phyloP scores from a whole-genome alignment of 2,888 invertebrate genomes.

The Bhutanitis thaidina region DNA sequence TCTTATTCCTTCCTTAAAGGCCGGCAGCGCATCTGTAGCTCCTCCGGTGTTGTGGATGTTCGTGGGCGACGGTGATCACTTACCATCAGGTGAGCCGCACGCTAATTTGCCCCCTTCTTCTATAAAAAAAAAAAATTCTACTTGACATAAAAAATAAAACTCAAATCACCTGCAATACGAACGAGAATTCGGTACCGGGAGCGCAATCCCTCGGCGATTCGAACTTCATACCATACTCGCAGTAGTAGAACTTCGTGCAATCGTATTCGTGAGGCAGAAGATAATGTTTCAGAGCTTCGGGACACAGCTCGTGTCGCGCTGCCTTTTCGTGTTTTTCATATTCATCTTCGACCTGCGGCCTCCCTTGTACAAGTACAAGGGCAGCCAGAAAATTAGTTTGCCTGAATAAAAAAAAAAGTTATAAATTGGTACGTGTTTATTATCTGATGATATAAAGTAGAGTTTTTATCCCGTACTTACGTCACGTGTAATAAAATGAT shows the following conservation, averaged over 20 bases:
- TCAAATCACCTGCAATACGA: slow-evolving; percentile 38
- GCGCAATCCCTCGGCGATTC: slow-evolving; percentile 38
- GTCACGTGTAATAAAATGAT: no score
- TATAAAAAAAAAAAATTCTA: no score
- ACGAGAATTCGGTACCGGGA: slow-evolving; percentile 51
- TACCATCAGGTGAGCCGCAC: no score
- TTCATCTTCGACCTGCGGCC: slow-evolving; percentile 23
- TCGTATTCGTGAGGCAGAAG: slow-evolving; percentile 56
- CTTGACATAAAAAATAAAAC: no score
- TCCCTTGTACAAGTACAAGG: slow-evolving; percentile 33
- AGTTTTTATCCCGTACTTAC: no score
- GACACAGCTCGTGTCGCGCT: slow-evolving; percentile 80
- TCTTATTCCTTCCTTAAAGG: no score
- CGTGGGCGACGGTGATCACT: no score
- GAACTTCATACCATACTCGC: slow-evolving; percentile 49
- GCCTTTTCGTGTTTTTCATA: slow-evolving; percentile 72
- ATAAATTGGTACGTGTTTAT: not conserved
- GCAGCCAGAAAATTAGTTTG: slow-evolving; percentile 35
- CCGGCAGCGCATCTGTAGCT: no score
- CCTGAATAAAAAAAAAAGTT: slow-evolving; percentile 33
- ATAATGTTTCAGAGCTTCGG: slow-evolving; percentile 72
- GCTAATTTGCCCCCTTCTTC: no score
- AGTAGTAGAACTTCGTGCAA: slow-evolving; percentile 64
- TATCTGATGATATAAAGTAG: no score
- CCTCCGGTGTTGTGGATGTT: no score